phyloP scores from a whole-genome alignment of 2,888 invertebrate species.

The Limenitis camilla region DNA sequence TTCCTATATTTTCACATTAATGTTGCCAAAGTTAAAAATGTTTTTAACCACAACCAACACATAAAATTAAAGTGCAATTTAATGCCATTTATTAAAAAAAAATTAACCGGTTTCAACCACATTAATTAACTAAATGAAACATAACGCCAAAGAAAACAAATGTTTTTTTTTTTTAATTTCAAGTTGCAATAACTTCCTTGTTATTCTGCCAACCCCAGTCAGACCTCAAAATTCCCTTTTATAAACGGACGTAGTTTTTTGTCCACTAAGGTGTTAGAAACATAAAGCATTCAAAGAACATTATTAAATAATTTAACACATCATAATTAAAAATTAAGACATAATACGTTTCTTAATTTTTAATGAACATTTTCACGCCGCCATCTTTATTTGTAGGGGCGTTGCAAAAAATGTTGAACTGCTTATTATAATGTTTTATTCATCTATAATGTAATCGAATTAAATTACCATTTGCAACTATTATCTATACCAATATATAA shows the following conservation, averaged over 20 bases:
- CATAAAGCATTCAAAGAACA: constrained; percentile 35
- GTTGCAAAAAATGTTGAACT: constrained; percentile 39
- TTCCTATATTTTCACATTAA: too few relatives aligned
- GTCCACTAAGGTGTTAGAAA: constrained; percentile 52
- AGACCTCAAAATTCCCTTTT: constrained; percentile 19
- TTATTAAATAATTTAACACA: constrained; percentile 43
- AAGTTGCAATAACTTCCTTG: constrained; percentile 12
- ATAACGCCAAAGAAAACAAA: not conserved
- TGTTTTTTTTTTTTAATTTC: constrained; percentile 1
- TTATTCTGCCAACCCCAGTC: constrained; percentile 17
- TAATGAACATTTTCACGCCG: constrained; percentile 31
- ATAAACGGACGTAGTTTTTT: constrained; percentile 42
- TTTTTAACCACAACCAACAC: too few relatives aligned
- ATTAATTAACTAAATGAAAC: not conserved
- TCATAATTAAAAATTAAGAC: constrained; percentile 64
- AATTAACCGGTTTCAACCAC: too few relatives aligned
- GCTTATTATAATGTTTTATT: constrained; percentile 43
- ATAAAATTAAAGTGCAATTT: too few relatives aligned
- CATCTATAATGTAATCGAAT: too few relatives aligned
- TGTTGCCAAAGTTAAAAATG: too few relatives aligned
- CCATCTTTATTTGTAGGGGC: constrained; percentile 31
- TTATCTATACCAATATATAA: too few relatives aligned
- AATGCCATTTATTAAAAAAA: too few relatives aligned
- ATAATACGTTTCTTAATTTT: constrained; percentile 37
- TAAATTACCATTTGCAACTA: too few relatives aligned